Percentiles rank a stretch among this genome's conserved stretches.
Conservation (phyloP, 2,888 invertebrate genomes). For the Ophion obscuratus region DNA sequence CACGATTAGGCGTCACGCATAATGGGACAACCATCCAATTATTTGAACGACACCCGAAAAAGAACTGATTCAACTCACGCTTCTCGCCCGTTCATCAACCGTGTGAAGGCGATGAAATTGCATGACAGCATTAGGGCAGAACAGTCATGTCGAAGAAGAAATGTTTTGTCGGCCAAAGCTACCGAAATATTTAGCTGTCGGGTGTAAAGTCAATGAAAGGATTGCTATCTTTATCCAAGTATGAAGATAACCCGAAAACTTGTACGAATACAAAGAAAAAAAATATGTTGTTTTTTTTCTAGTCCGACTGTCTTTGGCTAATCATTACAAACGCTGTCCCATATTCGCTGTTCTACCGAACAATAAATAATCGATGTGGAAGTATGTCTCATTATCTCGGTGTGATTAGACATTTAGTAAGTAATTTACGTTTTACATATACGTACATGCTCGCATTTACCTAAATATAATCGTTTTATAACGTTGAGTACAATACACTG, state of each 20-base stretch:
- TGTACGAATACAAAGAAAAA: background rate
- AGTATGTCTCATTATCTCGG: no score
- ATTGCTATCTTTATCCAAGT: background rate
- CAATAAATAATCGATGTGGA: no score
- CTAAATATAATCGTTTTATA: no score
- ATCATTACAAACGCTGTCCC: no score
- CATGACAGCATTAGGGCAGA: background rate
- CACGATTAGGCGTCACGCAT: constrained; percentile 30
- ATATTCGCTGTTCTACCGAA: no score
- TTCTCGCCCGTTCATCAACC: constrained; percentile 17
- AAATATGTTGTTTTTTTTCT: no score
- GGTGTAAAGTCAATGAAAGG: background rate
- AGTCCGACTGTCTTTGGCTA: no score
- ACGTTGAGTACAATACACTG: no score
- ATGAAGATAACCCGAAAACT: background rate
- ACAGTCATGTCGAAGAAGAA: background rate
- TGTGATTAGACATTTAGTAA: no score
- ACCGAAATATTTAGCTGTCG: background rate
- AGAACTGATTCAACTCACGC: constrained; percentile 61
- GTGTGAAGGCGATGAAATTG: background rate
- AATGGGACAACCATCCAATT: constrained; percentile 62
- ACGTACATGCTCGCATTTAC: no score
- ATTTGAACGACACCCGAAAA: constrained; percentile 60
- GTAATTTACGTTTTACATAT: no score
- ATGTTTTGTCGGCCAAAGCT: background rate